Evolutionary conservation across 2,797 vertebrate species (phyloP), one percentile per base, ranked within the genome.

Genomic region (Silurus lanzhouensis): DNA sequence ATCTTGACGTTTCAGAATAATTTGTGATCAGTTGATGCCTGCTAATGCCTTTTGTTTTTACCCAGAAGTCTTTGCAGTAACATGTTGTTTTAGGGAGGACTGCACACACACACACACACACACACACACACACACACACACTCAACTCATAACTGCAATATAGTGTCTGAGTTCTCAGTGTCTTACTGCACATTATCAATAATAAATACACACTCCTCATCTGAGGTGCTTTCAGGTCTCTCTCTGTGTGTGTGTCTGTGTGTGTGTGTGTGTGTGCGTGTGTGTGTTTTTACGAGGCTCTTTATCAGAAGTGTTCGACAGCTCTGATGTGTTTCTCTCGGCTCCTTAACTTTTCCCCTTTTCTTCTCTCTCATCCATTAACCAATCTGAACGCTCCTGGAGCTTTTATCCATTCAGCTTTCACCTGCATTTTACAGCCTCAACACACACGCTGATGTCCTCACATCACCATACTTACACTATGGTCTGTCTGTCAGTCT

Each of bases 171-270:
- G 57, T 52, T 77, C 27, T 77, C 17, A 20, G 27, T n/a, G 71
- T 25, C 48, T 55, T 55, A 13, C 72, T 75, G 22, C 72, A 25
- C 5, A 20, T 77, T 38, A 58, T 77, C 27, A 77, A 77, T 77
- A 77, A 77, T 77, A 77, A 60, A 77, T 60, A 77, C 72, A 75
- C 74, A 19, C 74, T 58, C 25, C 55, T 76, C 74, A 76, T 76
- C 55, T 31, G 25, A 19, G 15, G 52, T 77, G 75, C 55, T 60
- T 77, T 77, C 57, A 60, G 75, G 14, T 57, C 52, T 10, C 1
- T 17, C 48, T 17, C 48, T 55, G 48, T 57, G 52, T 17, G 74
- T 31, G 74, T 31, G 48, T 74, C 48, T 74, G 71, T 74, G 71
- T 27, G 72, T 55, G 25, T 31, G 52, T n/a, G 70, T 17, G 48